These are phyloP conservation scores for Leptura quadrifasciata DNA, from an alignment of 2,888 invertebrate species.

Conservation along the genomic window DNA sequence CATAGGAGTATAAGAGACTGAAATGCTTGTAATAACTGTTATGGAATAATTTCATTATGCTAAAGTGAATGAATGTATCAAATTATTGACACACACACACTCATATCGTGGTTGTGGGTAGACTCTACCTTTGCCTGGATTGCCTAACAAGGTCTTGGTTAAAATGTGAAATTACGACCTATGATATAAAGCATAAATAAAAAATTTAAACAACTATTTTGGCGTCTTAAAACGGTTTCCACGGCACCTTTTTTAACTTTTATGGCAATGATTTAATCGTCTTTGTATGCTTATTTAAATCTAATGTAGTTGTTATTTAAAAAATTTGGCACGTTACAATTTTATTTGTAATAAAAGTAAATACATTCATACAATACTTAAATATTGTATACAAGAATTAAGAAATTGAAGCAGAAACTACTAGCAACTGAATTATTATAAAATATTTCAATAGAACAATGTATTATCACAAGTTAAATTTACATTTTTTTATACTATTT, in stretches of 20 bases:
- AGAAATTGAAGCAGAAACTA: too few relatives aligned
- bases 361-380: too few relatives aligned
- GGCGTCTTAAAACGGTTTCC: conserved; percentile 17
- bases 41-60: conserved; percentile 26
- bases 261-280: conserved; percentile 2
- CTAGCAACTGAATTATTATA: too few relatives aligned
- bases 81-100: conserved; percentile 45
- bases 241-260: conserved; percentile 30
- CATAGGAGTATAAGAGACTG: neutral
- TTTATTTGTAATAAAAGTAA: too few relatives aligned
- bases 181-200: conserved; percentile 58
- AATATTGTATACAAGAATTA: too few relatives aligned
- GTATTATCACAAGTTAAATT: too few relatives aligned
- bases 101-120: conserved; percentile 44
- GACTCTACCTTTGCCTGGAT: conserved; percentile 47
- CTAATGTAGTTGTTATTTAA: neutral
- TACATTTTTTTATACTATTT: too few relatives aligned
- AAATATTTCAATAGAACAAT: too few relatives aligned
- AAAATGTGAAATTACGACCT: conserved; percentile 51
- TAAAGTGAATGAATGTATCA: conserved; percentile 38
- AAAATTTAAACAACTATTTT: conserved; percentile 2
- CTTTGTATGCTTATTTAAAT: neutral
- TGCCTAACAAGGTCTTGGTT: conserved; percentile 55
- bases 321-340: too few relatives aligned
- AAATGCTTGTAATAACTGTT: conserved; percentile 13